Evolutionary conservation across 2,113 vertebrate species (phyloP), one percentile per base, ranked within the genome.

Genomic region (Chamaetylas fuelleborni): DNA sequence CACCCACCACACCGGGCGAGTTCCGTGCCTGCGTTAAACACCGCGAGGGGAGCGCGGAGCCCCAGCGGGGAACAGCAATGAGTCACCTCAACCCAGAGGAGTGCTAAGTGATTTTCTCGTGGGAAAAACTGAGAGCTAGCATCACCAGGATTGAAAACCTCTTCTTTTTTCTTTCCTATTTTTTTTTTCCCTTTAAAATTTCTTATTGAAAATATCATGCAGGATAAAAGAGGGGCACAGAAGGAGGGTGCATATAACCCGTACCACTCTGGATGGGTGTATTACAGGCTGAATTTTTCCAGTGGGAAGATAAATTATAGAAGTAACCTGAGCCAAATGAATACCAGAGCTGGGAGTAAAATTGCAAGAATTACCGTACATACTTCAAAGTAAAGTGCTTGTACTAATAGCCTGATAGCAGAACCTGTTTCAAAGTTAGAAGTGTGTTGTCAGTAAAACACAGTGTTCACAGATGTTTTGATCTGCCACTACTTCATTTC

Each of bases 111-210:
- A 86, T 96, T 96, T 97, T 97, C 95, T 97, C 96, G 0, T 96
- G 96, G 96, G 97, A 97, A 97, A 96, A 93, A n/a, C 60, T 83
- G 62, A 91, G 88, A 88, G 80, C 82, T 88, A 80, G 70, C 51
- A 88, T 81, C 88, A 64, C 47, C 5, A 4, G 24, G 38, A 62
- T 56, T 93, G 86, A 90, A 93, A 90, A 56, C 9, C 8, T 29
- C 38, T 51, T 29, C 28, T 53, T 31, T 54, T 4, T 45, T 31
- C 26, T 40, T 34, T 53, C 19, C 53, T 38, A 38, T n/a, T 45
- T 33, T 53, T 53, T 43, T 65, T 28, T 31, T 31, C 0, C 3
- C 26, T 92, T 82, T 74, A 38, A 82, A 76, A 8, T 77, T 80
- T 69, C 25, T 56, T 26, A 45, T 34, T 72, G 73, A 72, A 92